Conservation (phyloP, 2,888 invertebrate species). For the Catocala nupta region DNA sequence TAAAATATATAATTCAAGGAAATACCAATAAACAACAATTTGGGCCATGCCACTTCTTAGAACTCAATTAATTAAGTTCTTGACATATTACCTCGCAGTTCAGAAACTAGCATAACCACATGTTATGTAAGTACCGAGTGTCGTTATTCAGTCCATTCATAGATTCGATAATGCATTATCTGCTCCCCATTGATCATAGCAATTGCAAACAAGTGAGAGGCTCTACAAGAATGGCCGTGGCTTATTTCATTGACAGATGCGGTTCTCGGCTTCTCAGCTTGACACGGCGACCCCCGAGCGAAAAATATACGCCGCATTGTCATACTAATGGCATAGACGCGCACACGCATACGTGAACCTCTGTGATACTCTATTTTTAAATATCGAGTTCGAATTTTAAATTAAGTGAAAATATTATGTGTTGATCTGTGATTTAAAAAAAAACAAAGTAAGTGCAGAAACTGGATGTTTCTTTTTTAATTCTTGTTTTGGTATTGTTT, state of each 20-base stretch:
- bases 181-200: constrained; percentile 44
- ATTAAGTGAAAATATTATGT: constrained; percentile 26
- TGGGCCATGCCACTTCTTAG: too few species aligned
- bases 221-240: constrained; percentile 68
- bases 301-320: constrained; percentile 73
- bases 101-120: too few species aligned
- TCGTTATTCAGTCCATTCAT: constrained; percentile 25
- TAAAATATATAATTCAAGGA: too few species aligned
- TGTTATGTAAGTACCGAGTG: background rate
- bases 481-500: constrained; percentile 4
- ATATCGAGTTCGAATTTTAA: constrained; percentile 23
- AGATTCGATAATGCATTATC: constrained; percentile 15
- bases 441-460: constrained; percentile 15
- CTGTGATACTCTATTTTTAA: constrained; percentile 15
- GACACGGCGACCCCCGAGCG: constrained; percentile 70
- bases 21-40: too few species aligned
- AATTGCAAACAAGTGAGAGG: constrained; percentile 74
- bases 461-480: background rate
- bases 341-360: constrained; percentile 53
- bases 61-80: too few species aligned
- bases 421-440: constrained; percentile 16
- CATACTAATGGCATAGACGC: constrained; percentile 66
- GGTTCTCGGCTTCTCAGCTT: constrained; percentile 55
- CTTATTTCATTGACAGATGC: constrained; percentile 78
- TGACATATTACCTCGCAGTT: too few species aligned